Evolutionary conservation across 2,888 invertebrate genomes (phyloP), one percentile per base, ranked within the genome.

Genomic region (Lomographa bimaculata): DNA sequence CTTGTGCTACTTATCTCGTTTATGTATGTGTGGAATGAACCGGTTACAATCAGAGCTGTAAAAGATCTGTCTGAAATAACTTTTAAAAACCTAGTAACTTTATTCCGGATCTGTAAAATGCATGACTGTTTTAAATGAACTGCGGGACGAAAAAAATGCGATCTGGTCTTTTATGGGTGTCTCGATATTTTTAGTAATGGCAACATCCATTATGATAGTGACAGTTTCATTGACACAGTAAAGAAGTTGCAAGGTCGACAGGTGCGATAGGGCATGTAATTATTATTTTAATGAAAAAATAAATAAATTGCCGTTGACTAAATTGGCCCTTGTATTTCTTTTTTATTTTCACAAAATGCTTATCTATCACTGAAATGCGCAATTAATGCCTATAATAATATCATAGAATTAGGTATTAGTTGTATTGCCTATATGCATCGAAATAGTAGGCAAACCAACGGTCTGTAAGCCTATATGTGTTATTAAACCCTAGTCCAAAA

Each of bases 1-100:
- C 29, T 35, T 48, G 51, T 30, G 17, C 51, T 39, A 52, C 48
- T 46, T 48, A 38, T 9, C 27, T 25, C 36, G 14, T 29, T 32
- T 26, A 29, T 32, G 25, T 28, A 30, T 30, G 21, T 19, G 14
- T 28, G 4, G 18, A 8, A 20, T 37, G 19, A 44, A 41, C 43
- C 43, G 28, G 39, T 39, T 29, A 29, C 30, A 26, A 33, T 12
- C 7, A 21, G 18, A 34, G 19, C 29, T 25, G 20, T 44, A 34
- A 16, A 29, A 28, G 27, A 7, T 21, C n/a, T 7, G 11, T 14
- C 20, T 12, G 7, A 11, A 10, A 17, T 10, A 7, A 11, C 3
- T 17, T 8, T 7, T 10, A 11, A 24, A 24, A 18, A 12, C 11
- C 4, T 18, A 24, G 3, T 9, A 8, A 19, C 19, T 19, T 24